Percentiles rank a stretch among this genome's conserved stretches.
Conservation (phyloP, 2,797 vertebrate species). For the Cheracebus regulus region DNA sequence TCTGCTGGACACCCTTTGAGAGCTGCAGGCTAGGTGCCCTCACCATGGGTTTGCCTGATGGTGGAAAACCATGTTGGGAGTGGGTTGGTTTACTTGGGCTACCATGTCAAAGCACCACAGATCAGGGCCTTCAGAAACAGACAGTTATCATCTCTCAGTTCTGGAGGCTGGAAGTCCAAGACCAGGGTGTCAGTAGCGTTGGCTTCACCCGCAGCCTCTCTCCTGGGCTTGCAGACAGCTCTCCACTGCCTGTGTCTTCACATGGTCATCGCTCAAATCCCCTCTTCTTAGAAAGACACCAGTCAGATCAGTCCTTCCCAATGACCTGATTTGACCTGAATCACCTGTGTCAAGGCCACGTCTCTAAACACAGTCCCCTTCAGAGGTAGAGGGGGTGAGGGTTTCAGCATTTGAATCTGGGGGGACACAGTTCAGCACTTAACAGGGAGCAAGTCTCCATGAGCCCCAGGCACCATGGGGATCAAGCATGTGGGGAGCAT, state of each 20-base stretch:
- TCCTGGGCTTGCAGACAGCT: not conserved
- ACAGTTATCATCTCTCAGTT: not conserved
- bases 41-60: not conserved
- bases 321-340: not conserved
- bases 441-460: not conserved
- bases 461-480: not conserved
- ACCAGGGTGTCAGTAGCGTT: not conserved
- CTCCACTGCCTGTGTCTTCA: not conserved
- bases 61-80: not conserved
- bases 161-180: not conserved
- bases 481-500: not conserved
- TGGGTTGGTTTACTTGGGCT: not conserved
- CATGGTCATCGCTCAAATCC: not conserved
- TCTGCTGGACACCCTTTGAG: not conserved
- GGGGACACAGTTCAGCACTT: not conserved
- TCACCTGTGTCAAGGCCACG: not conserved
- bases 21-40: not conserved
- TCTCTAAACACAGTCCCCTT: not conserved
- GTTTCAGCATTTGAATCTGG: not conserved
- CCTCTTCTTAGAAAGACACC: not conserved
- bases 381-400: not conserved
- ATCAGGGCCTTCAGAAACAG: not conserved
- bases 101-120: not conserved
- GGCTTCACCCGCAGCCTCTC: not conserved
- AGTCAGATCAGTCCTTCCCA: not conserved